Evolutionary conservation across 2,113 vertebrate species (phyloP).

Genomic region (Calcarius ornatus): DNA sequence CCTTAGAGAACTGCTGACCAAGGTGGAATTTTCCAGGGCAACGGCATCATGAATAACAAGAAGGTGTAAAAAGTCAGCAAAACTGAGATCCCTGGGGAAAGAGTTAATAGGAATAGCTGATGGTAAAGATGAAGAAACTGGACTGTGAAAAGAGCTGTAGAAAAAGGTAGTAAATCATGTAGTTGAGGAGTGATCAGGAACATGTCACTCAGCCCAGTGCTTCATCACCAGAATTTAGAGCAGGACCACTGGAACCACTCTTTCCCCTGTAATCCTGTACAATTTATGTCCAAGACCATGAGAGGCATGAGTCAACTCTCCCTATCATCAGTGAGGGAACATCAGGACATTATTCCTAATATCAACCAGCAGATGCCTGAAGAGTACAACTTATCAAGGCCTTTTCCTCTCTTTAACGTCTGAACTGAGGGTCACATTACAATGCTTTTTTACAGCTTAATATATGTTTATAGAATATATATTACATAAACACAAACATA

Average conservation of each 20-base stretch:
- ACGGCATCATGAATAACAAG: neutral
- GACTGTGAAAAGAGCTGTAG: neutral
- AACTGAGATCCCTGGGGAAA: neutral
- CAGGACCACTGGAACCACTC: neutral
- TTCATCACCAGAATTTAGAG: neutral
- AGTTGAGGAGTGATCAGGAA: neutral
- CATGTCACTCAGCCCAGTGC: accelerated
- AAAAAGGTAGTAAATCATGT: neutral
- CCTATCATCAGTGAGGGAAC: neutral
- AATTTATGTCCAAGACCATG: neutral
- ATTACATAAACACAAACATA: neutral
- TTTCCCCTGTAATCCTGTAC: neutral
- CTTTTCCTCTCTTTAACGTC: neutral
- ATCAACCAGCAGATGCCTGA: neutral
- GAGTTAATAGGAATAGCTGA: neutral
- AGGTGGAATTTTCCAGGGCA: neutral
- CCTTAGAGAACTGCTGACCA: constrained; percentile 19
- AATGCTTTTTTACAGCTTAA: neutral
- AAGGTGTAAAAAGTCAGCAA: neutral
- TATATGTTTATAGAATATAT: neutral
- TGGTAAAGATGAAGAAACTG: neutral
- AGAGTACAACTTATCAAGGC: neutral
- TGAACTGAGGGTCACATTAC: neutral
- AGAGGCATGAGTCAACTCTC: neutral
- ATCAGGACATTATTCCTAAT: neutral